Evolutionary conservation across 2,888 invertebrate genomes (phyloP).

Genomic region (Andrena camellia): DNA sequence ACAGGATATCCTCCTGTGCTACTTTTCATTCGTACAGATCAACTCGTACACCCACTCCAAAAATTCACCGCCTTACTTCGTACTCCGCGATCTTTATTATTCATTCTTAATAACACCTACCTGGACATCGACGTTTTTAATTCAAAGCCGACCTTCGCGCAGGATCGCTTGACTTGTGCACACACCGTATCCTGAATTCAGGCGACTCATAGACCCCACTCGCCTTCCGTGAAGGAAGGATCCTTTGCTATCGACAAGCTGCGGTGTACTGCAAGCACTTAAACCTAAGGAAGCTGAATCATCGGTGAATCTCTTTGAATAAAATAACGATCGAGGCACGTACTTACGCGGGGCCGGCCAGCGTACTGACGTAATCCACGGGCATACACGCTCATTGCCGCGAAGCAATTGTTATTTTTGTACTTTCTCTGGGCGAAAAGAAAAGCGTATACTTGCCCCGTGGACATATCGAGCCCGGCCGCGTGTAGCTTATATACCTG

Average conservation of each 20-base stretch:
- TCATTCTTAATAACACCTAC: too few species aligned
- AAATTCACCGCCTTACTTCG: conserved; percentile 1
- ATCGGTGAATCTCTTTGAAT: neutral
- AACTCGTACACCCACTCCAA: neutral
- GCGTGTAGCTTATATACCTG: conserved; percentile 13
- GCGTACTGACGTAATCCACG: conserved; percentile 66
- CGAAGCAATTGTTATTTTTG: conserved; percentile 72
- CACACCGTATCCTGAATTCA: neutral
- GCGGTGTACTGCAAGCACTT: neutral
- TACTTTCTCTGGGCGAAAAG: conserved; percentile 71
- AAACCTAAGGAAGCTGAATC: neutral
- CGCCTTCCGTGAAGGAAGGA: neutral
- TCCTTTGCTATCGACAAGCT: neutral
- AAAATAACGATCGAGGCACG: conserved; percentile 16
- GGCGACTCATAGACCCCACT: too few species aligned
- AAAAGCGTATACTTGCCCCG: conserved; percentile 38
- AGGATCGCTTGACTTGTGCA: neutral
- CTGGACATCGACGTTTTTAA: too few species aligned
- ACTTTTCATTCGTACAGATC: conserved; percentile 8
- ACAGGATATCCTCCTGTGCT: conserved; percentile 7
- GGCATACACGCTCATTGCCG: conserved; percentile 31
- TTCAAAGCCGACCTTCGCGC: too few species aligned
- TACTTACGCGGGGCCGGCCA: conserved; percentile 4
- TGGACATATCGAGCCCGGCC: conserved; percentile 6
- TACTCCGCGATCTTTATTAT: too few species aligned